Evolutionary conservation across 1,140 invertebrate genomes (phyloP).

Genomic region (Bathynomus jamesi): DNA sequence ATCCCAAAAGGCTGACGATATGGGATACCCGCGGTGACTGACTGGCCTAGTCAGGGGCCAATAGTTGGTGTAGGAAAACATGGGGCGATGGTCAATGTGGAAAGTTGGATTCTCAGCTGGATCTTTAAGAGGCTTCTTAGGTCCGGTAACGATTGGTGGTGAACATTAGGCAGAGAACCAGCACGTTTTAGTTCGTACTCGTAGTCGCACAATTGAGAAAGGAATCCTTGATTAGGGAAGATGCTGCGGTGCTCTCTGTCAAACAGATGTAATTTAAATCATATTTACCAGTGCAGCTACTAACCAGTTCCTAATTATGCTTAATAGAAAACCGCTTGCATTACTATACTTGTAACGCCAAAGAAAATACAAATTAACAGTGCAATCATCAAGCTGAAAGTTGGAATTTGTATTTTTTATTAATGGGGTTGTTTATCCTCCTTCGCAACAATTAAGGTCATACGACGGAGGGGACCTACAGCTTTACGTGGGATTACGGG

Average conservation of each 20-base stretch:
- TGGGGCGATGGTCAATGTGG: not conserved
- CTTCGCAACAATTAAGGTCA: no score
- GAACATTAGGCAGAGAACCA: not conserved
- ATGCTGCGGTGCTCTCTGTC: constrained; percentile 44
- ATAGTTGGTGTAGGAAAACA: not conserved
- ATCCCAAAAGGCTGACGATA: not conserved
- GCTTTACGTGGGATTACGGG: no score
- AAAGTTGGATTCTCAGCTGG: not conserved
- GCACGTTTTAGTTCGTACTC: constrained; percentile 45
- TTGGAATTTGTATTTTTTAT: no score
- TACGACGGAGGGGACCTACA: no score
- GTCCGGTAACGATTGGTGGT: not conserved
- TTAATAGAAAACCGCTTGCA: no score
- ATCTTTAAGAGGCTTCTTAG: not conserved
- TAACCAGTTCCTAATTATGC: no score
- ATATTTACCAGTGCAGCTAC: no score
- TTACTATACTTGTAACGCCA: no score
- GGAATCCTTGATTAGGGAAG: constrained; percentile 68
- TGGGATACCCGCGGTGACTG: not conserved
- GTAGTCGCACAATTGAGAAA: constrained; percentile 62
- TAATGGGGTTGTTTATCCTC: no score
- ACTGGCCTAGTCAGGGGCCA: not conserved
- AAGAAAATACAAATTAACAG: no score
- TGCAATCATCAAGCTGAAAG: no score
- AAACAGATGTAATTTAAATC: not conserved